phyloP scores from a whole-genome alignment of 2,797 vertebrate genomes.

The Macroramphosus scolopax region DNA sequence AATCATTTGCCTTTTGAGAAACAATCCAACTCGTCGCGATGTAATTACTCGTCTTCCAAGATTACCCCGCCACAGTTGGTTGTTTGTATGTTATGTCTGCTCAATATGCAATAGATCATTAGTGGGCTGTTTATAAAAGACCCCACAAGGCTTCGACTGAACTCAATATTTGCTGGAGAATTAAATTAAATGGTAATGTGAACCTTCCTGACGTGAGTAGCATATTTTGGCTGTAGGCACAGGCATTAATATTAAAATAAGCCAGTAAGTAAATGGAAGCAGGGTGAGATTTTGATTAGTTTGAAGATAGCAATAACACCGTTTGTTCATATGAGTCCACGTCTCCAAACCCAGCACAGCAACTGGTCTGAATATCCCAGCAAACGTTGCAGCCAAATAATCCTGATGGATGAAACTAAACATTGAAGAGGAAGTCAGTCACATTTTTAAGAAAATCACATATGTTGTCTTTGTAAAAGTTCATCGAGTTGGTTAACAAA shows the following conservation, averaged over 20 bases:
- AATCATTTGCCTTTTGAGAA: not conserved
- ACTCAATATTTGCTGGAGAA: constrained; percentile 36
- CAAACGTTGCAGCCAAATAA: too few relatives aligned
- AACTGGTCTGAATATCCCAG: not conserved
- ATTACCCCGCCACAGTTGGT: constrained; percentile 40
- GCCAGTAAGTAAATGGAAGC: constrained; percentile 9
- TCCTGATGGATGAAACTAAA: too few relatives aligned
- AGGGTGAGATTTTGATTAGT: constrained; percentile 10
- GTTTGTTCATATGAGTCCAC: constrained; percentile 1
- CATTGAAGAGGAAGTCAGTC: too few relatives aligned
- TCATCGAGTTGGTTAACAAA: too few relatives aligned
- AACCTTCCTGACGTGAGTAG: constrained; percentile 25
- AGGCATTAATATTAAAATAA: constrained; percentile 16
- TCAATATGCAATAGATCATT: constrained; percentile 21
- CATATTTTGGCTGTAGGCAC: constrained; percentile 13
- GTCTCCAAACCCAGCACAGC: constrained; percentile 4
- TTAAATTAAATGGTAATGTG: constrained; percentile 40
- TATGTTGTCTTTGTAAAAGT: too few relatives aligned
- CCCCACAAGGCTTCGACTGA: constrained; percentile 26
- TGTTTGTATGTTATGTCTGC: constrained; percentile 21
- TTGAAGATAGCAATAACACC: constrained; percentile 11
- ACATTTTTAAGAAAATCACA: too few relatives aligned
- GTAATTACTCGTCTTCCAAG: constrained; percentile 4
- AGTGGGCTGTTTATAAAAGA: constrained; percentile 21
- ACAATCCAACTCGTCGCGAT: constrained; percentile 13